These are phyloP conservation scores for Aptenodytes patagonicus DNA, from an alignment of 2,113 vertebrate species.

Conservation along the genomic window DNA sequence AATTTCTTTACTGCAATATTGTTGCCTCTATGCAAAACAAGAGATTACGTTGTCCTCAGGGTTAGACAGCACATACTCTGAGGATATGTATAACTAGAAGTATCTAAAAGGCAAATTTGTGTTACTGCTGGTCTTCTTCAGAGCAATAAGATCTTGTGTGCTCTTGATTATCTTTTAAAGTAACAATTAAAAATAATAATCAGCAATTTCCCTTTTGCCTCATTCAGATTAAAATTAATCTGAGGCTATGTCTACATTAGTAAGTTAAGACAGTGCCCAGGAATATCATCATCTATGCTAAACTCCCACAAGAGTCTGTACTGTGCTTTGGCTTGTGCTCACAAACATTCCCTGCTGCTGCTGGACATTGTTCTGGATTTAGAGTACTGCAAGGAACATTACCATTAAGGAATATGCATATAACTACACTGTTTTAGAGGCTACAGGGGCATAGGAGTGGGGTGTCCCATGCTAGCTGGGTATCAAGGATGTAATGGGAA, in stretches of 20 bases:
- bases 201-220: neutral
- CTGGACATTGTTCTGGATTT: neutral
- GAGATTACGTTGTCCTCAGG: neutral
- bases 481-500: neutral
- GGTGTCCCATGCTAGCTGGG: neutral
- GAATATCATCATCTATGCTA: neutral
- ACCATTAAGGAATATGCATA: neutral
- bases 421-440: neutral
- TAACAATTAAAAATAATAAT: constrained; percentile 14
- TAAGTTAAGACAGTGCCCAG: neutral
- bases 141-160: neutral
- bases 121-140: neutral
- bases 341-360: neutral
- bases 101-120: neutral
- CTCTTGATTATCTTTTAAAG: neutral
- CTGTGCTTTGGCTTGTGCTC: neutral
- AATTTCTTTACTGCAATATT: neutral
- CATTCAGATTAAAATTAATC: constrained; percentile 1
- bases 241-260: neutral
- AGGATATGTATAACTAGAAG: neutral
- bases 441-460: neutral
- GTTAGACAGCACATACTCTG: neutral
- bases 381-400: neutral
- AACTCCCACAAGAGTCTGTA: neutral
- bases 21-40: neutral